Evolutionary conservation across 2,113 vertebrate species (phyloP).

Genomic region (Solea senegalensis): DNA sequence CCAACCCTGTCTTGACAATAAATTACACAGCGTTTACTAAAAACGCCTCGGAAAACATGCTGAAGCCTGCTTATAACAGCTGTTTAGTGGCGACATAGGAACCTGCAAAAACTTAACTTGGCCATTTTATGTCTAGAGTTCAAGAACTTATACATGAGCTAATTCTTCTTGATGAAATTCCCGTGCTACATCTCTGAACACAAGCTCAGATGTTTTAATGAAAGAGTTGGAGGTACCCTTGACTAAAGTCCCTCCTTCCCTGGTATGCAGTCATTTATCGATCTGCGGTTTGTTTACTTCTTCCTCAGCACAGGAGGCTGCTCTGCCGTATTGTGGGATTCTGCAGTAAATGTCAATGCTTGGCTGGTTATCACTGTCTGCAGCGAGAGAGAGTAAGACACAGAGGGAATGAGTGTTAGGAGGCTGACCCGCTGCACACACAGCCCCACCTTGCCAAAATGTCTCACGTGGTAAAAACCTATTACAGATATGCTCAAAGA

Average conservation of each 20-base stretch:
- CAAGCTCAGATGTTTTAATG: constrained; percentile 14
- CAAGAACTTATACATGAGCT: not conserved
- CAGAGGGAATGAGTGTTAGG: not conserved
- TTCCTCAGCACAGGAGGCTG: constrained; percentile 24
- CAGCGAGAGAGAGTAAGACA: not conserved
- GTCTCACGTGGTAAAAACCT: constrained; percentile 32
- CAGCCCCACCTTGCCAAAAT: constrained; percentile 48
- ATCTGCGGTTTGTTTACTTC: constrained; percentile 60
- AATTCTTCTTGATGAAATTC: not conserved
- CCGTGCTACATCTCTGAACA: not conserved
- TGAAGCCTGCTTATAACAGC: not conserved
- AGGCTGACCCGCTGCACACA: constrained; percentile 25
- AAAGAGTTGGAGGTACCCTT: constrained; percentile 6
- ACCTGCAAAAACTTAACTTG: not conserved
- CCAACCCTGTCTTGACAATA: constrained; percentile 35
- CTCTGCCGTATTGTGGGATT: constrained; percentile 48
- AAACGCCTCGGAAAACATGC: constrained; percentile 4
- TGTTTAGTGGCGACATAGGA: not conserved
- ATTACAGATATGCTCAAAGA: constrained; percentile 39
- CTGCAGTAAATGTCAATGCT: constrained; percentile 65
- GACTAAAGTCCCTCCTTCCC: constrained; percentile 16
- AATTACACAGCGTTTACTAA: constrained; percentile 34
- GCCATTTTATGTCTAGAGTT: not conserved
- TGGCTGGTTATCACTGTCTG: constrained; percentile 42
- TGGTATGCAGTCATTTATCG: constrained; percentile 18